Evolutionary conservation across 2,113 vertebrate species (phyloP), one percentile per base, ranked within the genome.

Genomic region (Phrynocephalus versicolor): DNA sequence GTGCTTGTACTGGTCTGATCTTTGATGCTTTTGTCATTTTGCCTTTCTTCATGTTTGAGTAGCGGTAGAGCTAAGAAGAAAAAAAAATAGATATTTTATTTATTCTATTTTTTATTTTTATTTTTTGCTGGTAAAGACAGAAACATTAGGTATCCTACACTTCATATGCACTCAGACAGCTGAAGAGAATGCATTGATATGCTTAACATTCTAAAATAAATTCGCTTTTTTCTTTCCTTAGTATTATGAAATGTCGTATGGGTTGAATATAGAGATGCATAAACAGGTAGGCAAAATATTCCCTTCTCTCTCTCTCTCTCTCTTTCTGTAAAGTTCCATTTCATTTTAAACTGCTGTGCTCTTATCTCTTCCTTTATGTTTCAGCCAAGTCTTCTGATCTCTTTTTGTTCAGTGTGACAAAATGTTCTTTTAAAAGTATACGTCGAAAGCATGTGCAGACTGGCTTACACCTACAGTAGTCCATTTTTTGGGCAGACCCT

Each of bases 231-330:
- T 95, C 25, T 12, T 13, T 90, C 97, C 95, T 89, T 94, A 99
- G 98, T 99, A 99, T 95, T 98, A 99, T 1, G 98, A 99, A 93
- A 99, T 99, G 98, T 99, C 98, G 80, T 99, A 98, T 89, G 98
- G 98, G 79, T 96, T 99, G 96, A 99, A 99, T 96, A 98, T 99
- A 94, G 98, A 99, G 96, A 99, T 99, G 98, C 98, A 99, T 94
- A 99, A 99, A 88, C 98, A 99, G 98, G 98, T 99, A 97, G 93
- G 97, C 94, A 87, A 75, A 91, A 79, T 45, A 82, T 93, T 94
- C 55, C 18, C 60, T 21, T 71, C 90, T n/a, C n/a, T n/a, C n/a
- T n/a, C n/a, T n/a, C n/a, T n/a, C n/a, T n/a, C n/a, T n/a, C n/a
- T n/a, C n/a, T 85, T 84, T 41, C 1, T 88, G 41, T 90, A 67